A percentile compares a stretch with the other conserved stretches of the same genome.
Conservation (phyloP, 2,113 vertebrate species). For the Stomatorhinus ivindoensis region DNA sequence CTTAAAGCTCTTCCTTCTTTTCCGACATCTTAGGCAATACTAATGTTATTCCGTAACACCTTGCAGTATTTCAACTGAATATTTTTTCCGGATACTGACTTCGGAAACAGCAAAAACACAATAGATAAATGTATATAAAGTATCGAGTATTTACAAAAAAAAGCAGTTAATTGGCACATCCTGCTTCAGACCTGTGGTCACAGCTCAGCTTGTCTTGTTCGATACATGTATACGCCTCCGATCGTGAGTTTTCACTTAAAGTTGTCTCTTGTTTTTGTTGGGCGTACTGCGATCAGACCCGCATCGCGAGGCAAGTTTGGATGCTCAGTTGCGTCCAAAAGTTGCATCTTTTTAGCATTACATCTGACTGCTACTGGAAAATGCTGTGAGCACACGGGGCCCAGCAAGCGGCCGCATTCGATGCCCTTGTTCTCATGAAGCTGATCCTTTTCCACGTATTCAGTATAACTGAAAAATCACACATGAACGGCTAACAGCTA, state of each 20-base stretch:
- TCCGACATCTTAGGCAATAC: neutral
- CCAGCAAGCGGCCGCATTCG: neutral
- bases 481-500: neutral
- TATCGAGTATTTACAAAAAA: neutral
- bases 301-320: neutral
- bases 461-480: neutral
- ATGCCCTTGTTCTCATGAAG: neutral
- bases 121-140: neutral
- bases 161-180: neutral
- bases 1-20: neutral
- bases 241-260: neutral
- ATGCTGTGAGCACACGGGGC: neutral
- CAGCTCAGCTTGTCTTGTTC: neutral
- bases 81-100: neutral
- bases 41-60: neutral
- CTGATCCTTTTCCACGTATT: neutral
- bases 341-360: neutral
- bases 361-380: neutral
- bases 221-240: neutral
- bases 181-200: neutral
- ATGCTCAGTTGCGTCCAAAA: neutral
- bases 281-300: neutral
- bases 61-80: neutral
- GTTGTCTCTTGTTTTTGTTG: neutral
- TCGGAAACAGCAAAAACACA: neutral